These are phyloP conservation scores for Caiman crocodilus DNA, from an alignment of 2,797 vertebrate species.

Conservation along the genomic window DNA sequence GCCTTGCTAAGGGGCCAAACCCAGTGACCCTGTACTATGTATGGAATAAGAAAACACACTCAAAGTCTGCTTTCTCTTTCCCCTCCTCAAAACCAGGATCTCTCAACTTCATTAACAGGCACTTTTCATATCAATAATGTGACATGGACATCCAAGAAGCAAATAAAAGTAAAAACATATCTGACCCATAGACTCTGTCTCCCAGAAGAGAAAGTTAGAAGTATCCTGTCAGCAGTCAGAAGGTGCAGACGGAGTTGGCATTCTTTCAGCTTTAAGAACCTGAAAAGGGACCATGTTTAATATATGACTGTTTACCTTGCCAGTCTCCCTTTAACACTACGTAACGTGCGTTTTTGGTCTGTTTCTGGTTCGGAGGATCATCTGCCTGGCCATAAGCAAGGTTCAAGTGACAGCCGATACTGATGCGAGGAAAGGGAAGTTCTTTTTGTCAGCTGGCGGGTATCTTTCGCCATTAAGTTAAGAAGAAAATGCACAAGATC, in stretches of 20 bases:
- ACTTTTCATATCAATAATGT: background rate
- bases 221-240: background rate
- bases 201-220: background rate
- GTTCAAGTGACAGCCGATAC: slow-evolving; percentile 37
- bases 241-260: background rate
- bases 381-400: background rate
- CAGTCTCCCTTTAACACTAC: background rate
- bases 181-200: background rate
- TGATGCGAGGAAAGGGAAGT: background rate
- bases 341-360: background rate
- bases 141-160: background rate
- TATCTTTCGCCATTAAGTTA: background rate
- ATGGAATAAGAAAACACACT: background rate
- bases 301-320: background rate
- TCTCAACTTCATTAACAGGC: background rate
- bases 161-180: background rate
- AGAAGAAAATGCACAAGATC: background rate
- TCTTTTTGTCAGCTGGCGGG: background rate
- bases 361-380: background rate
- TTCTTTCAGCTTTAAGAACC: background rate
- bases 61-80: background rate
- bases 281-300: background rate
- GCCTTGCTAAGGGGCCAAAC: background rate
- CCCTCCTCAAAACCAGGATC: background rate
- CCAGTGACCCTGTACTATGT: background rate